Evolutionary conservation across 1,140 invertebrate species (phyloP).

Genomic region (Atta texana): DNA sequence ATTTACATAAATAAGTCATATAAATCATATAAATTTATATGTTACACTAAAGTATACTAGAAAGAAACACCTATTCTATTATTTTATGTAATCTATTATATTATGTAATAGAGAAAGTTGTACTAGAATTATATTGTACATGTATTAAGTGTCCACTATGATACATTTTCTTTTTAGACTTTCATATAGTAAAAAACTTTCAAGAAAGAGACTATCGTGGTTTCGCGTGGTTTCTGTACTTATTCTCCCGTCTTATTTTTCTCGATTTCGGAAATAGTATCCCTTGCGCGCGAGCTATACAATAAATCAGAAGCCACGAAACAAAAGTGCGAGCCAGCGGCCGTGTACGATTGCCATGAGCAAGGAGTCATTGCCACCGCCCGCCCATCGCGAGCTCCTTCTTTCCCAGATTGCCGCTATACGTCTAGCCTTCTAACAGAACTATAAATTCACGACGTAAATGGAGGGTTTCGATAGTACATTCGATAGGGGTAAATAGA

Average conservation of each 20-base stretch:
- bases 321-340: constrained; percentile 47
- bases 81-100: neutral
- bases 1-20: neutral
- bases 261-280: constrained; percentile 46
- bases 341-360: constrained; percentile 54
- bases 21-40: neutral
- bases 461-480: constrained; percentile 42
- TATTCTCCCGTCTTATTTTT: constrained; percentile 21
- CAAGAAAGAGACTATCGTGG: neutral
- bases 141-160: neutral
- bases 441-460: constrained; percentile 60
- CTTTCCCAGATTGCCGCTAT: constrained; percentile 71
- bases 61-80: neutral
- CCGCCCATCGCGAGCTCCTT: constrained; percentile 60
- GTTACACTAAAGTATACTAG: neutral
- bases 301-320: constrained; percentile 59
- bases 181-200: constrained; percentile 7
- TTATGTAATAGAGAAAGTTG: neutral
- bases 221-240: neutral
- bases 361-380: constrained; percentile 59
- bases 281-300: constrained; percentile 21
- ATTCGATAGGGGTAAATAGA: constrained; percentile 43
- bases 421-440: constrained; percentile 60
- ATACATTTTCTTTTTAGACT: neutral
- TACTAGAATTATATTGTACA: neutral